Base-by-base conservation (phyloP, 2,888 invertebrate genomes). In the Endotricha flammealis region DNA sequence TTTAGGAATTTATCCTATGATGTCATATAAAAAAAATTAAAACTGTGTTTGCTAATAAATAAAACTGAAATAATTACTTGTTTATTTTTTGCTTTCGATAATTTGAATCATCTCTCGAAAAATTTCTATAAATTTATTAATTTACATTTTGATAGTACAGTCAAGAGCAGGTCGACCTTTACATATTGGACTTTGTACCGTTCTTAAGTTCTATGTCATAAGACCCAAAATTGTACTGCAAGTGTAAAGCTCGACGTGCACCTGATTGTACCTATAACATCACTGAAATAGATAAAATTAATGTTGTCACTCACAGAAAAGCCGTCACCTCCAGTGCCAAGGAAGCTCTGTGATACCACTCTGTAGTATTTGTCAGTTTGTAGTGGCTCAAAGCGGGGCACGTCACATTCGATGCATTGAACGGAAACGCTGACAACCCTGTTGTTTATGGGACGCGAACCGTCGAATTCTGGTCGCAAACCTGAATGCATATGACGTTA, bases 311-410 rank as follows among this genome's bases (percentile, higher is more conserved):
- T 81, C 54, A 89, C 88, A 16, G 57, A 50, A 57, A 88, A 93
- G 14, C 91, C 91, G 64, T 93, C 93, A 4, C 94, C 94, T 0
- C 93, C 94, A 5, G 61, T 65, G 0, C 79, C 83, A 5, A 93
- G 48, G 58, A 90, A 94, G 11, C 81, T 83, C 6, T 88, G 83
- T 0, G 91, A 59, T 0, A 90, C 87, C 0, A 95, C 61, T 36
- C 88, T 87, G 72, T 95, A 95, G 42, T 79, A 82, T 48, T 87
- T 75, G 22, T 89, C 77, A 1, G 69, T 56, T 8, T 89, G 71
- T 14, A 95, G 55, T 0, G 89, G 82, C 37, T 90, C 88, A 64
- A 90, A 94, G 14, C 60, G 59, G 1, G 94, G 94, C 5, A 91
- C 64, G 1, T 81, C 65, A 55, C 94, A 95, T 11, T 88, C 77